Base-by-base conservation (phyloP, 1,140 invertebrate species). In the Formica selysi region DNA sequence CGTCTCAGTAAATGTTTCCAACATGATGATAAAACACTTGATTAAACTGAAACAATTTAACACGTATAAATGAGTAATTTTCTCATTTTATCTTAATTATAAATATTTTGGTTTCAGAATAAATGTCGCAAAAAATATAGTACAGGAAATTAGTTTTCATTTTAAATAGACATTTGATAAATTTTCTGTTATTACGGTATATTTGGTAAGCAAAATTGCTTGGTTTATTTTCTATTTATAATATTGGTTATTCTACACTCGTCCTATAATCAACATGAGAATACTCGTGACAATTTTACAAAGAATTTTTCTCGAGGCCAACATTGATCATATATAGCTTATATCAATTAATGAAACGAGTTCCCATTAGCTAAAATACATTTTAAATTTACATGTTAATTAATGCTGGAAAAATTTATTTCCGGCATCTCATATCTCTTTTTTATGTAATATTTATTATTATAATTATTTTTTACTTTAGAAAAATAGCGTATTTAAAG, bases 11-110 rank as follows among this genome's bases (percentile, higher is more conserved):
- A 61, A 83, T 44, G n/a, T 41, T 68, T 32, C 1, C 29, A 38
- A n/a, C 19, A 36, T 19, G 44, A 70, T 80, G 26, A 73, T 62
- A 36, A 61, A 73, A 38, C 11, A 6, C 4, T 3, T 13, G 54
- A 73, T 83, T 73, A 61, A 48, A 62, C 4, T 36, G 68, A 6
- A 32, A 62, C 51, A 73, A 61, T 22, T 59, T 71, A 26, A 51
- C 16, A 10, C 26, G 36, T 11, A 26, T 32, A 13, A 71, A 44
- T 44, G 13, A 59, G 36, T 61, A 44, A 83, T 74, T 83, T 83
- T 83, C 67, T 83, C 54, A 73, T 73, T 83, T 61, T 83, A 36
- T 44, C 36, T 61, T 83, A 61, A 48, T 73, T 73, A 61, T 44
- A 1, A 32, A 54, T 51, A 36, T 36, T 7, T 19, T 81, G 16